Base-by-base conservation (phyloP, 2,888 invertebrate species). In the Standfussiana lucernea region DNA sequence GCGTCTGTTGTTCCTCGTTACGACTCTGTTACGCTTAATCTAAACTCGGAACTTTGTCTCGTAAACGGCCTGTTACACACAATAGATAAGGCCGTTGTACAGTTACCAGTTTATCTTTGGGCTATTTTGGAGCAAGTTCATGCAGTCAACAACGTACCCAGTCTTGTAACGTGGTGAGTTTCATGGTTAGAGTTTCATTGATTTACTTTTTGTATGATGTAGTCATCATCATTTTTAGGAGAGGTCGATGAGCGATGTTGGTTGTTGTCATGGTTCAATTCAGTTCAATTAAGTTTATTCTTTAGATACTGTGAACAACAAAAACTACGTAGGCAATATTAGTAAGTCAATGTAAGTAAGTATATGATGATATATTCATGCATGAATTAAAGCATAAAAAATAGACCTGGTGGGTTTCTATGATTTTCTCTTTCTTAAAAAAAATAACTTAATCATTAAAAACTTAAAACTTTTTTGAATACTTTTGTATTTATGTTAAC, bases 11-110 rank as follows among this genome's bases (percentile, higher is more conserved):
- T 89, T 86, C 71, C 77, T 84, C 81, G 85, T 89, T 86, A 90
- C 89, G 89, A 88, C 88, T 89, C 87, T 87, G 89, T 90, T 90
- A 87, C 87, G 87, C 88, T 90, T 90, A 91, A 92, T 93, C 93
- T 90, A 90, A 89, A 88, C 80, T 88, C 59, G 42, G 61, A 88
- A 88, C 77, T 87, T 87, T 84, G 80, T 86, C 80, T 80, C 80
- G 80, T 88, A 87, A 86, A 87, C 79, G 88, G 78, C 77, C 81
- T 84, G 79, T 81, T 80, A 77, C 75, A 80, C 75, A 80, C 77
- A 72, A 83, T 85, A 86, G 83, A 88, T 88, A 86, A 81, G 84
- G 75, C 74, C 70, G 77, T 75, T 86, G 76, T 79, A 81, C 83
- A 85, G 77, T 83, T 80, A 50, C 56, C 40, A 84, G 75, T 84